Base-by-base conservation (phyloP, 2,888 invertebrate species). In the Busseola fusca region DNA sequence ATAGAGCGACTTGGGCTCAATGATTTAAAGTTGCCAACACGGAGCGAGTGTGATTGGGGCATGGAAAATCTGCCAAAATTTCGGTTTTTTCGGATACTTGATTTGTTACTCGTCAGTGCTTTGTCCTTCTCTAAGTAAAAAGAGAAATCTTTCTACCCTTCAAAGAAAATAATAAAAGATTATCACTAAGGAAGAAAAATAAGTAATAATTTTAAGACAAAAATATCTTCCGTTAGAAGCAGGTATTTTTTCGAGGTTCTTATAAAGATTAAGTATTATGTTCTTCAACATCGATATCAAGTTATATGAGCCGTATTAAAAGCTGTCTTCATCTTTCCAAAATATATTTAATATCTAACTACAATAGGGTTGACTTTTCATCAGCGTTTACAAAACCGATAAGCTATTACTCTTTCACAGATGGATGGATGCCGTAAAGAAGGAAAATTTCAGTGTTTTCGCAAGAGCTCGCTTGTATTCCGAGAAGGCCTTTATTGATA, bases 401-500 rank as follows among this genome's bases (percentile, higher is more conserved):
- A 75, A 68, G 40, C 59, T 42, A 52, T 74, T 52, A 60, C 12
- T 76, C 52, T 69, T 73, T 57, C 79, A 66, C 30, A 48, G 62
- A 74, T 58, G 56, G 56, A 58, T 50, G 64, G 40, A 18, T 58
- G 52, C 69, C 64, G 60, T 42, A 40, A 69, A 57, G 21, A 65
- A 62, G 64, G 62, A 80, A 80, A 34, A 74, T 58, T 62, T 59
- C 45, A 65, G 64, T 64, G 52, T 69, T 79, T 81, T 72, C 58
- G 48, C 50, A 27, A 57, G 34, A 54, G 52, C 60, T 27, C 73
- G 45, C 52, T 56, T 79, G 56, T 74, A 65, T 76, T 76, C 65
- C 59, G 66, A 67, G 72, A 72, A 80, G 69, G 48, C 57, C n/a
- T 70, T 64, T 80, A 77, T 73, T 74, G 68, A 74, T 78, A 69